Evolutionary conservation across 2,113 vertebrate species (phyloP).

Genomic region (Psephotus haematonotus): DNA sequence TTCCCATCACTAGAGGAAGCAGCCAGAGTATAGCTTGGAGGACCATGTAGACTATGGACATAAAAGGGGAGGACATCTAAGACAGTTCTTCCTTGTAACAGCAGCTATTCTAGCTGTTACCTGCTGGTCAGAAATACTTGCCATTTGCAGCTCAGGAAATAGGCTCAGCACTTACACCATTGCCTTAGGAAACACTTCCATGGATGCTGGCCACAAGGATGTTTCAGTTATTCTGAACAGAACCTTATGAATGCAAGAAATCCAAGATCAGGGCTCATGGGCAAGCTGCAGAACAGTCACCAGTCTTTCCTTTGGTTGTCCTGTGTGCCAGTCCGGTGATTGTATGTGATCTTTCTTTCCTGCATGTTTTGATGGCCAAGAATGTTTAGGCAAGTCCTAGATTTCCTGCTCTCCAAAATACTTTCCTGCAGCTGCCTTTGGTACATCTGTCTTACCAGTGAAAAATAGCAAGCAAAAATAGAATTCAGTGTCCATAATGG

Average conservation of each 20-base stretch:
- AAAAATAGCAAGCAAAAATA: not conserved
- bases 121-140: not conserved
- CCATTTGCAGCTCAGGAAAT: not conserved
- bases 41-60: not conserved
- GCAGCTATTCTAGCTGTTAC: not conserved
- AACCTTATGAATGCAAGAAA: not conserved
- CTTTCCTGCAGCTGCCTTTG: not conserved
- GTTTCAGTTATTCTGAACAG: not conserved
- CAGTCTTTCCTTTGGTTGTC: not conserved
- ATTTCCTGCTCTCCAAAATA: not conserved
- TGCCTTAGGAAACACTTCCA: not conserved
- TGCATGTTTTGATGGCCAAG: not conserved
- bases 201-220: not conserved
- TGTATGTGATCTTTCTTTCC: not conserved
- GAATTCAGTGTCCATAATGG: not conserved
- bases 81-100: not conserved
- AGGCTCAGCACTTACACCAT: not conserved
- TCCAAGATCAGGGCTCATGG: not conserved
- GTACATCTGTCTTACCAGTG: not conserved
- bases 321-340: not conserved
- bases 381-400: not conserved
- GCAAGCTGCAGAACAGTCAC: not conserved
- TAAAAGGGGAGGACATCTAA: not conserved
- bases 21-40: not conserved
- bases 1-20: not conserved